Base-by-base conservation (phyloP, 2,113 vertebrate genomes). In the Vimba vimba region DNA sequence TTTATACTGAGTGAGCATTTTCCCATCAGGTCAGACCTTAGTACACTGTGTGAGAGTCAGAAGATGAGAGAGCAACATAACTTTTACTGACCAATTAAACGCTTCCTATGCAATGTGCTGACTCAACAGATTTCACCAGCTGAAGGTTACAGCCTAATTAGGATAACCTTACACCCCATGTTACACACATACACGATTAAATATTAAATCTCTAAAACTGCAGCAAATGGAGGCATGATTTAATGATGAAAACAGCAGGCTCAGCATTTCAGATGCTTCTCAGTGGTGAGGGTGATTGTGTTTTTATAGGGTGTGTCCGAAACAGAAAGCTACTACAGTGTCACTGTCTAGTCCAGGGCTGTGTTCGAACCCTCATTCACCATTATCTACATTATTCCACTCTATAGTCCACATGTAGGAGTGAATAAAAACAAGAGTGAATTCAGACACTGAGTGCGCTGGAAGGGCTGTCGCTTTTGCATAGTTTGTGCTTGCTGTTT, bases 71-170 rank as follows among this genome's bases (percentile, higher is more conserved):
- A 39, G 57, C 74, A 82, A 78, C 78, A 87, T 36, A 86, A 71
- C 60, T 73, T 30, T 75, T 79, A 86, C 80, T 91, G 84, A 88
- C 92, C 85, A 90, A 89, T 92, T 91, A 90, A 69, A 74, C 81
- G 21, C 64, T 33, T 82, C 36, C 79, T 13, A 25, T 79, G 64
- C 12, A 50, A 88, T 91, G 64, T 89, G 64, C 85, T 45, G 62
- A 85, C 85, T 75, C 21, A 15, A 77, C 79, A 91, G 43, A 90
- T 86, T 87, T 83, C 43, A 85, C 47, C 87, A 88, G 73, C 85
- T 39, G 60, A 81, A 73, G 79, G 75, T 74, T 86, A 62, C 75
- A 74, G 27, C n/a, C 75, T 90, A 87, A 92, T 91, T 87, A 89
- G 52, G 76, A 36, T 66, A 85, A 88, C 87, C 19, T 21, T 78